Evolutionary conservation across 1,140 invertebrate genomes (phyloP).

Genomic region (Diuraphis noxia): DNA sequence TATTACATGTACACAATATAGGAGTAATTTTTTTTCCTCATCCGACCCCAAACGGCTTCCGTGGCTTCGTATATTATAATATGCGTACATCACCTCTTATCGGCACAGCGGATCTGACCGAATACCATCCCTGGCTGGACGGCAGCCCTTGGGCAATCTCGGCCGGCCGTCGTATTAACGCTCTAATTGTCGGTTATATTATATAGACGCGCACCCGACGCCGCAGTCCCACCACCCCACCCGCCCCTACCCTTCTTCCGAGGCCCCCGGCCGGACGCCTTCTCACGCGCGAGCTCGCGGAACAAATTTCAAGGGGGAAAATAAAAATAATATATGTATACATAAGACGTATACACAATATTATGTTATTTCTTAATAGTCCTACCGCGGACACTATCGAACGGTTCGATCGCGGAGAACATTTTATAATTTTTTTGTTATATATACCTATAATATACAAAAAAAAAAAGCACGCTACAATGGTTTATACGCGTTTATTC

Average conservation of each 20-base stretch:
- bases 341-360: background rate
- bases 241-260: too few species aligned
- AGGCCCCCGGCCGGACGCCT: background rate
- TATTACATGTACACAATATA: background rate
- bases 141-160: conserved; percentile 49
- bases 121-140: background rate
- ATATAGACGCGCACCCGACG: background rate
- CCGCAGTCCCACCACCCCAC: background rate
- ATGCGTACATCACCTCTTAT: conserved; percentile 13
- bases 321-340: background rate
- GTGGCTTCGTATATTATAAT: background rate
- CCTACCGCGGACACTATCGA: conserved; percentile 22
- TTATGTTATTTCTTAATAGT: conserved; percentile 22
- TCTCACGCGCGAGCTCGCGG: background rate
- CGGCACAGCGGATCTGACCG: background rate
- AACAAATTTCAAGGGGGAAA: conserved; percentile 23
- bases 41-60: conserved; percentile 44
- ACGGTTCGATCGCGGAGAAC: conserved; percentile 11
- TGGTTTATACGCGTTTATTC: background rate
- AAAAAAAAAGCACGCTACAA: background rate
- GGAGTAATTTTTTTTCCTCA: background rate
- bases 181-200: conserved; percentile 35
- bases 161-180: conserved; percentile 33
- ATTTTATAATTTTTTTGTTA: background rate
- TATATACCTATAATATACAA: background rate